A percentile compares a stretch with the other conserved stretches of the same genome.
Evolutionary conservation across 2,113 vertebrate species (phyloP).

Genomic region (Neoarius graeffei): DNA sequence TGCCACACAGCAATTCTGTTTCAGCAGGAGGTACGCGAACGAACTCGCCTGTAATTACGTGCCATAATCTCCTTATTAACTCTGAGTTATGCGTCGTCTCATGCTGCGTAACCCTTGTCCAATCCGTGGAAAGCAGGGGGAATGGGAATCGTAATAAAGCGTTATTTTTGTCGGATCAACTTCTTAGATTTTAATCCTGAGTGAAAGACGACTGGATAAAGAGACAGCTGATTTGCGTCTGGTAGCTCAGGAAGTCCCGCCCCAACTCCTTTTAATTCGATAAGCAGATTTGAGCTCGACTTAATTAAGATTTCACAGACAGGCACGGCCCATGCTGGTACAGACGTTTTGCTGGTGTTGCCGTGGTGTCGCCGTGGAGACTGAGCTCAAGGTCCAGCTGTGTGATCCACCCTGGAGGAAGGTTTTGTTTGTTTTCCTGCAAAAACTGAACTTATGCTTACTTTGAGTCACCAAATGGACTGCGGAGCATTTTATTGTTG

Average conservation of each 20-base stretch:
- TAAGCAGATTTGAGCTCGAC: conserved; percentile 75
- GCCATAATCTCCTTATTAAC: conserved; percentile 61
- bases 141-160: not conserved
- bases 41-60: conserved; percentile 53
- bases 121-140: conserved; percentile 44
- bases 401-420: conserved; percentile 45
- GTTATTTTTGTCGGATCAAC: not conserved
- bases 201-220: not conserved
- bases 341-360: conserved; percentile 21
- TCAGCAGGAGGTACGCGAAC: conserved; percentile 33
- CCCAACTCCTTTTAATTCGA: conserved; percentile 49
- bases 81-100: conserved; percentile 47
- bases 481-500: not conserved
- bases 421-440: not conserved
- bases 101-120: not conserved
- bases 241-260: not conserved
- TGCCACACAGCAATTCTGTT: conserved; percentile 43
- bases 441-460: not conserved
- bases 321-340: conserved; percentile 42
- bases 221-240: not conserved
- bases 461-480: not conserved
- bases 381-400: conserved; percentile 52
- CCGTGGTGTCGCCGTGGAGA: conserved; percentile 54
- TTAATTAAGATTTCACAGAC: conserved; percentile 79
- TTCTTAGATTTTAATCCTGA: not conserved